A percentile compares a stretch with the other conserved stretches of the same genome.
Conservation (phyloP, 2,888 invertebrate species). For the Brenthis ino region DNA sequence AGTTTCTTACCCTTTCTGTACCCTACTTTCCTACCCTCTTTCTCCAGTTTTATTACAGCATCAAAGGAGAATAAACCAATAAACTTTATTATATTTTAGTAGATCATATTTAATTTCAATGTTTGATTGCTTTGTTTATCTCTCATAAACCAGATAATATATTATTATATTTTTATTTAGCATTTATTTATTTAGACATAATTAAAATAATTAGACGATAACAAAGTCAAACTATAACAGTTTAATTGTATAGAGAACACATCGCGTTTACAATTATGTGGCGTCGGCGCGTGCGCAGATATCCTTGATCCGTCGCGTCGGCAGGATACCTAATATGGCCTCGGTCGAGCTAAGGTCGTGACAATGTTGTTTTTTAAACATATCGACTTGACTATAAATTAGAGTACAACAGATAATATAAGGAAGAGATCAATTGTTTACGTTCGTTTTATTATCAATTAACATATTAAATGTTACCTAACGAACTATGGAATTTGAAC, state of each 20-base stretch:
- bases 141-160: too few relatives aligned
- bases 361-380: conserved; percentile 21
- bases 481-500: too few relatives aligned
- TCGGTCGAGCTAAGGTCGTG: conserved; percentile 23
- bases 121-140: too few relatives aligned
- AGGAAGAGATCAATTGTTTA: too few relatives aligned
- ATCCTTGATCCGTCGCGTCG: conserved; percentile 27
- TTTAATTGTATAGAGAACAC: conserved; percentile 2
- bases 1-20: too few relatives aligned
- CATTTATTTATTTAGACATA: not conserved
- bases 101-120: too few relatives aligned
- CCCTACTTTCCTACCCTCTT: too few relatives aligned
- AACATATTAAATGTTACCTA: too few relatives aligned
- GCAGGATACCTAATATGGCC: conserved; percentile 31
- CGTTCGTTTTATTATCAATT: too few relatives aligned
- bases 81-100: too few relatives aligned
- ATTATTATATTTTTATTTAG: not conserved
- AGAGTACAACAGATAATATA: not conserved
- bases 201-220: not conserved
- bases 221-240: conserved; percentile 1
- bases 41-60: too few relatives aligned
- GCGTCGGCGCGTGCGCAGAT: conserved; percentile 31
- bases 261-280: conserved; percentile 5
- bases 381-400: conserved; percentile 1
- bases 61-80: too few relatives aligned